Evolutionary conservation across 1,140 invertebrate genomes (phyloP).

Genomic region (Drosophila biarmipes): DNA sequence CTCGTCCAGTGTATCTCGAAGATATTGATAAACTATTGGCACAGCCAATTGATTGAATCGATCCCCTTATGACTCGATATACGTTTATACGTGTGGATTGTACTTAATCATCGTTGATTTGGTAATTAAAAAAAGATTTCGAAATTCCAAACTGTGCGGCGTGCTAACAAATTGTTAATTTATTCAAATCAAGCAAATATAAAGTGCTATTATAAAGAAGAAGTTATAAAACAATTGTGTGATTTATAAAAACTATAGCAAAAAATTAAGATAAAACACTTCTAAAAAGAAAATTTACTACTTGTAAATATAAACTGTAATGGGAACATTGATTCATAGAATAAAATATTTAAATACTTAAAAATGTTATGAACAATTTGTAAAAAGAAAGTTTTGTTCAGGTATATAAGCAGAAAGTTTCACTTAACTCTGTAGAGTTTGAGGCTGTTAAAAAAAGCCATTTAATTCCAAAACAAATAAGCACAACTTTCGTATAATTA

Average conservation of each 20-base stretch:
- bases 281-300: too few species aligned
- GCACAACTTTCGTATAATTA: neutral
- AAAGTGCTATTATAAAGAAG: slow-evolving; percentile 2
- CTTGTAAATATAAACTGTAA: too few species aligned
- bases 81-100: slow-evolving; percentile 13
- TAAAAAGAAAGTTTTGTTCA: too few species aligned
- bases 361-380: too few species aligned
- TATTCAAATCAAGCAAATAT: slow-evolving; percentile 3
- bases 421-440: neutral
- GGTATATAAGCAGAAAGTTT: neutral
- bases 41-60: slow-evolving; percentile 60
- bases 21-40: slow-evolving; percentile 43
- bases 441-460: neutral
- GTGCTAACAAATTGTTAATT: slow-evolving; percentile 24
- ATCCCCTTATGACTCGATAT: slow-evolving; percentile 7
- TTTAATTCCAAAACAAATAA: neutral
- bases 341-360: too few species aligned
- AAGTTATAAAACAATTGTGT: too few species aligned
- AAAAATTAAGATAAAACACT: too few species aligned
- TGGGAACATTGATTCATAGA: too few species aligned
- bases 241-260: too few species aligned
- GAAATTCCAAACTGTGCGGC: slow-evolving; percentile 13
- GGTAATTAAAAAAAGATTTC: slow-evolving; percentile 38
- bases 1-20: slow-evolving; percentile 16
- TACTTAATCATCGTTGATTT: slow-evolving; percentile 55